Conservation (phyloP, 1,140 invertebrate genomes). For the Piezodorus guildinii region DNA sequence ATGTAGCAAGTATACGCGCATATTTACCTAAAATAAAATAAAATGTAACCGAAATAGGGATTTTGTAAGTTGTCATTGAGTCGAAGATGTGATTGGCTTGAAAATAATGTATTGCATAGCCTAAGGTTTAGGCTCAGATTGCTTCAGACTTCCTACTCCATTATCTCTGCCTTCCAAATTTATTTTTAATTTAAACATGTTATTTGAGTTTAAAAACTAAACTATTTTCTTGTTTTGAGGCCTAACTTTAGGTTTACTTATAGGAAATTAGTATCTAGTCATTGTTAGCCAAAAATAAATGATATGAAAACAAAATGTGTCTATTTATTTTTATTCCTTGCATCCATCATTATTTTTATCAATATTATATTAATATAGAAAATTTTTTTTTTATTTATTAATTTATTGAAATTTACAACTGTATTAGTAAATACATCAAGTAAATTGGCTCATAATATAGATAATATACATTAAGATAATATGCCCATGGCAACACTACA, state of each 20-base stretch:
- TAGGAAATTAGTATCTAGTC: slow-evolving; percentile 9
- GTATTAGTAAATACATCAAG: too few relatives aligned
- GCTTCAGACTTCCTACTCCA: slow-evolving; percentile 4
- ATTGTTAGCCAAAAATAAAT: slow-evolving; percentile 15
- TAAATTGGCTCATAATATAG: too few relatives aligned
- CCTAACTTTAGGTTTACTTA: slow-evolving; percentile 14
- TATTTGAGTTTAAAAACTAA: slow-evolving; percentile 2
- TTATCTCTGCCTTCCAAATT: slow-evolving; percentile 8
- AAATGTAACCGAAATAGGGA: too few relatives aligned
- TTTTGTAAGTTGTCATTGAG: too few relatives aligned
- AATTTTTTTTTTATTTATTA: too few relatives aligned
- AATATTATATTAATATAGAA: too few relatives aligned
- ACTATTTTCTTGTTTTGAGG: slow-evolving; percentile 7
- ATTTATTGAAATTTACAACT: too few relatives aligned
- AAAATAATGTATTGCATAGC: too few relatives aligned
- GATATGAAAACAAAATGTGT: not conserved
- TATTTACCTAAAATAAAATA: not conserved
- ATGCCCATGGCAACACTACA: too few relatives aligned
- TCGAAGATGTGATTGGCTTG: too few relatives aligned
- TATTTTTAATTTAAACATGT: not conserved
- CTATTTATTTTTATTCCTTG: not conserved
- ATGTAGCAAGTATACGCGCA: not conserved
- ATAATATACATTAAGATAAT: too few relatives aligned
- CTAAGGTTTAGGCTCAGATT: not conserved
- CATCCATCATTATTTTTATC: too few relatives aligned